Evolutionary conservation across 1,140 invertebrate species (phyloP).

Genomic region (Anastrepha ludens): DNA sequence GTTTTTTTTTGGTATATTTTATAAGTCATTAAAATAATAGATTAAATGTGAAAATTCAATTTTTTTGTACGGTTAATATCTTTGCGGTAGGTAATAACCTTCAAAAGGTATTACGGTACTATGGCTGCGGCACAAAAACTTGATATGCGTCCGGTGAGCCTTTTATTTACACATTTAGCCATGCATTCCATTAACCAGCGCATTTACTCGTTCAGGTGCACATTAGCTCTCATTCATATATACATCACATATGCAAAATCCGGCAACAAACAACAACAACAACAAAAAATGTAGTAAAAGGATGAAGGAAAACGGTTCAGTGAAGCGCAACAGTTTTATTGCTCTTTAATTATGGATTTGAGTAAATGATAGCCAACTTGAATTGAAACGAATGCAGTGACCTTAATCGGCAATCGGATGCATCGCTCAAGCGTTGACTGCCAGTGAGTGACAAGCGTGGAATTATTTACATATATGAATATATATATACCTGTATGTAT

Average conservation of each 20-base stretch:
- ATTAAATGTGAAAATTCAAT: slow-evolving; percentile 17
- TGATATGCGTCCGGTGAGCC: background rate
- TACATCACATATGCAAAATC: background rate
- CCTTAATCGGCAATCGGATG: background rate
- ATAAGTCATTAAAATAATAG: background rate
- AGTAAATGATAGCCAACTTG: background rate
- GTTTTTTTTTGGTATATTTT: too few relatives aligned
- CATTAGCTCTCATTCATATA: background rate
- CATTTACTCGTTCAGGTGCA: background rate
- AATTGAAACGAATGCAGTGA: background rate
- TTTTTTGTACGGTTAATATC: background rate
- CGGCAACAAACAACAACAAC: background rate
- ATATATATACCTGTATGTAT: background rate
- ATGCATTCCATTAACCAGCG: background rate
- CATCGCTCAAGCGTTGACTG: background rate
- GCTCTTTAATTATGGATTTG: slow-evolving; percentile 32
- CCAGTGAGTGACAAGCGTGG: background rate
- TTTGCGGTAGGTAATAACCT: slow-evolving; percentile 14
- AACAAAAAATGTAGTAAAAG: too few relatives aligned
- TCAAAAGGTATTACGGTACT: background rate
- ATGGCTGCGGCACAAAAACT: too few relatives aligned
- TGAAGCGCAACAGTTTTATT: slow-evolving; percentile 9
- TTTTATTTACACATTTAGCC: slow-evolving; percentile 19
- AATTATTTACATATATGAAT: background rate
- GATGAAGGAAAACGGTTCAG: background rate